Base-by-base conservation (phyloP, 2,113 vertebrate genomes). In the Butorides virescens region DNA sequence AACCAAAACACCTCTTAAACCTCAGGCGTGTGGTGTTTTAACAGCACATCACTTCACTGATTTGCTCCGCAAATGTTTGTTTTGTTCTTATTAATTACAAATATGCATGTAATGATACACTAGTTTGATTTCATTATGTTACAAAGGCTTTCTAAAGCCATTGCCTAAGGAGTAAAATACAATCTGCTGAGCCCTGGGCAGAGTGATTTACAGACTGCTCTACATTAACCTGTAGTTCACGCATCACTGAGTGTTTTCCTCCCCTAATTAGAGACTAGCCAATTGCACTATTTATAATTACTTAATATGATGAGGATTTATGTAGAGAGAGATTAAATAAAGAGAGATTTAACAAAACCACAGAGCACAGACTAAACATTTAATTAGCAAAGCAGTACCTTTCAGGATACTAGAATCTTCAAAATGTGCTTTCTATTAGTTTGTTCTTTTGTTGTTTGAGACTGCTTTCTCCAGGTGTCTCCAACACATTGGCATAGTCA, bases 261-360 rank as follows among this genome's bases (percentile, higher is more conserved):
- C 37, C 83, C 34, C 78, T 97, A 96, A 98, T 95, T 97, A 96
- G 66, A 97, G 86, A 92, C 74, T 75, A 96, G 72, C 72, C 92
- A 83, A 90, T 94, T 97, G 83, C 73, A 47, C 72, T 94, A 73
- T 75, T 97, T 95, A 63, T 86, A 97, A 97, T 97, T 96, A 96
- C 79, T 97, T 96, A 95, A 86, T 65, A 92, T 91, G 70, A 94
- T 4, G 74, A 85, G 72, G 46, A 62, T 76, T 73, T 86, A 72
- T 89, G 66, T 42, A 83, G 72, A 88, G 66, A 91, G 49, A 34
- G 42, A 77, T 86, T 93, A 97, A 91, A 91, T 96, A 97, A 92
- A 72, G 34, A 76, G 52, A 73, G n/a, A 74, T 92, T 88, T 96
- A 79, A 81, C 85, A 95, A 96, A 97, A 97, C 73, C 17, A 74